Conservation (phyloP, 37 sponge, comb jelly and placozoan species). For the Amphimedon queenslandica region DNA sequence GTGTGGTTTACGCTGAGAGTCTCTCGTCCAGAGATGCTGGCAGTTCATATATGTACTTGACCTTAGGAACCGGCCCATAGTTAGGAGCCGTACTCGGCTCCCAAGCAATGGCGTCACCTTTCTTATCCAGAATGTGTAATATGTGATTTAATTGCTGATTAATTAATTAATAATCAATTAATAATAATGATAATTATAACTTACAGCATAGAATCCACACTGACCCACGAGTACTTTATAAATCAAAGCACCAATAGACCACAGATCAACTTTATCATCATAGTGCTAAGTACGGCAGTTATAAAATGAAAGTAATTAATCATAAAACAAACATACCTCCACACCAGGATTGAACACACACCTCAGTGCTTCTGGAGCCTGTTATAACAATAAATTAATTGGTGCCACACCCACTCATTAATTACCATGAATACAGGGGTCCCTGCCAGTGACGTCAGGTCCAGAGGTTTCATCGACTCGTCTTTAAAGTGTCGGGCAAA, state of each 20-base stretch:
- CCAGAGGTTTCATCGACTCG: slow-evolving; percentile 59
- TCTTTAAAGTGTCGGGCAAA: slow-evolving; percentile 83
- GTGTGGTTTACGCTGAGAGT: slow-evolving; percentile 56
- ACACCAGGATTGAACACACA: slow-evolving; percentile 83
- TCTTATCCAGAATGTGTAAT: slow-evolving; percentile 72
- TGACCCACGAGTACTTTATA: slow-evolving; percentile 84
- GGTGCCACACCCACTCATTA: neutral
- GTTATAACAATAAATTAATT: neutral
- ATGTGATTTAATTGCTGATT: slow-evolving; percentile 81
- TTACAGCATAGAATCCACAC: slow-evolving; percentile 94
- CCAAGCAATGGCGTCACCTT: slow-evolving; percentile 90
- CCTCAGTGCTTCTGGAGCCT: slow-evolving; percentile 91
- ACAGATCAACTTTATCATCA: slow-evolving; percentile 90
- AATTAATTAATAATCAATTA: neutral
- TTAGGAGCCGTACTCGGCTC: slow-evolving; percentile 17
- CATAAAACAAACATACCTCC: slow-evolving; percentile 46
- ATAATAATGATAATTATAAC: slow-evolving; percentile 12
- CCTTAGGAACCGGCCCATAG: slow-evolving; percentile 11
- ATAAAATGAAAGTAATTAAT: neutral
- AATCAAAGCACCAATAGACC: slow-evolving; percentile 90
- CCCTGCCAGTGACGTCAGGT: slow-evolving; percentile 87
- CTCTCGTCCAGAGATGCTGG: slow-evolving; percentile 65
- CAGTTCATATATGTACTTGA: slow-evolving; percentile 80
- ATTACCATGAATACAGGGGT: slow-evolving; percentile 96
- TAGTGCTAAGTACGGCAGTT: slow-evolving; percentile 43